Conservation (phyloP, 2,888 invertebrate genomes). For the Notodonta ziczac region DNA sequence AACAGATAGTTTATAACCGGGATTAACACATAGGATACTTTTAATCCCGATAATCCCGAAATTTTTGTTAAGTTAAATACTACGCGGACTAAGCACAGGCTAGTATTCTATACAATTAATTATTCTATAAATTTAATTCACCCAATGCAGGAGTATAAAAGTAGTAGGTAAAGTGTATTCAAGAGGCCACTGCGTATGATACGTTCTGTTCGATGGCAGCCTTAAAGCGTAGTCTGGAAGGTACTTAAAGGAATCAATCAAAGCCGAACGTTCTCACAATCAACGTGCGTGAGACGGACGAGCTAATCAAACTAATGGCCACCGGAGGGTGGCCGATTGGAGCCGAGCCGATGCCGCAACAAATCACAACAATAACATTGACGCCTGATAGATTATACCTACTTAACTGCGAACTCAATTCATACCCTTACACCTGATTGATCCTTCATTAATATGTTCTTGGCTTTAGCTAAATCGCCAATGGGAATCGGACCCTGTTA, state of each 20-base stretch:
- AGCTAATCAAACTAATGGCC: constrained; percentile 80
- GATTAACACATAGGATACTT: too few species aligned
- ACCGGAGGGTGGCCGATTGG: constrained; percentile 56
- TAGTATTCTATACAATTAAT: too few species aligned
- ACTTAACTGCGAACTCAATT: constrained; percentile 62
- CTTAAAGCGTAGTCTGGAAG: constrained; percentile 47
- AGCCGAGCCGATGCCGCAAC: constrained; percentile 60
- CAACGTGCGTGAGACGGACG: constrained; percentile 72
- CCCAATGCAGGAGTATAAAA: too few species aligned
- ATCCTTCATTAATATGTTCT: constrained; percentile 55
- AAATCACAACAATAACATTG: constrained; percentile 79
- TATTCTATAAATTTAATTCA: too few species aligned
- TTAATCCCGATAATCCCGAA: too few species aligned
- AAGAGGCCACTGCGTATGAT: too few species aligned
- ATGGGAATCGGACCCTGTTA: too few species aligned
- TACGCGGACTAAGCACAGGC: too few species aligned
- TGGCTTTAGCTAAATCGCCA: constrained; percentile 17
- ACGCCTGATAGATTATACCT: constrained; percentile 72
- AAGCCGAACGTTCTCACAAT: constrained; percentile 73
- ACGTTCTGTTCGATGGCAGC: too few species aligned
- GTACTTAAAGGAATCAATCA: constrained; percentile 78
- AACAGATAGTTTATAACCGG: too few species aligned
- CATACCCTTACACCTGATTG: constrained; percentile 66
- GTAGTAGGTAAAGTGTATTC: too few species aligned
- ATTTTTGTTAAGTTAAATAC: too few species aligned